Conservation (phyloP, 2,113 vertebrate species). For the Lasiurus borealis region DNA sequence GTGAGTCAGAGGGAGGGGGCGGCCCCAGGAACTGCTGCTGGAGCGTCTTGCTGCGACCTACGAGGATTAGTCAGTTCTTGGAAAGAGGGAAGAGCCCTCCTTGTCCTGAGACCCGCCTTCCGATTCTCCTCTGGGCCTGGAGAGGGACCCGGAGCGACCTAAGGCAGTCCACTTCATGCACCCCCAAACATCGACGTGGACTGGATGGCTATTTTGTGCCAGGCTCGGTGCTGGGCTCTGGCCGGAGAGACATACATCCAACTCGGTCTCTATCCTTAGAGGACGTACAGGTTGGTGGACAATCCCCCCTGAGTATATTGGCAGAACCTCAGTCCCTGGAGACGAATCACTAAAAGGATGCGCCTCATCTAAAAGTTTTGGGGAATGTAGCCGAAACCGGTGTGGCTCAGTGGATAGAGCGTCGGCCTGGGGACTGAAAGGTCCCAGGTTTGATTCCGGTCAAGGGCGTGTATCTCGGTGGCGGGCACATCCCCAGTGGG, state of each 20-base stretch:
- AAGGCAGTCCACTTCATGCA: neutral
- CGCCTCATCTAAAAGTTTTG: neutral
- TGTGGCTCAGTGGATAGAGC: too few relatives aligned
- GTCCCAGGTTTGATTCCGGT: too few relatives aligned
- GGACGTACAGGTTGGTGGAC: neutral
- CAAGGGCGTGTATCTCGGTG: too few relatives aligned
- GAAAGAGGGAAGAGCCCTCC: slow-evolving; percentile 49
- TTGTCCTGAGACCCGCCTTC: slow-evolving; percentile 16
- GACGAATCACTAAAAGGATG: neutral
- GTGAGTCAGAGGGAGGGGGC: slow-evolving; percentile 86
- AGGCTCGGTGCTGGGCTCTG: too few relatives aligned
- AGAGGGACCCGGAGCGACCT: neutral
- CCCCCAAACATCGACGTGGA: fast-evolving
- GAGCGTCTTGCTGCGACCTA: slow-evolving; percentile 70
- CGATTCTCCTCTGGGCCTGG: slow-evolving; percentile 17
- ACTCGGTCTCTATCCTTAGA: neutral
- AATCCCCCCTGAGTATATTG: too few relatives aligned
- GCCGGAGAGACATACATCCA: neutral
- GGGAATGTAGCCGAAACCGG: too few relatives aligned
- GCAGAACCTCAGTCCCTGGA: too few relatives aligned
- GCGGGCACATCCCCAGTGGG: too few relatives aligned
- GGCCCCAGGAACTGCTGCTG: slow-evolving; percentile 67
- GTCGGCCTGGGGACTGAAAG: too few relatives aligned
- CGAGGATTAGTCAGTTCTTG: slow-evolving; percentile 73
- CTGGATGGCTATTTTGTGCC: neutral